Evolutionary conservation across 2,113 vertebrate species (phyloP).

Genomic region (Plectropomus leopardus): DNA sequence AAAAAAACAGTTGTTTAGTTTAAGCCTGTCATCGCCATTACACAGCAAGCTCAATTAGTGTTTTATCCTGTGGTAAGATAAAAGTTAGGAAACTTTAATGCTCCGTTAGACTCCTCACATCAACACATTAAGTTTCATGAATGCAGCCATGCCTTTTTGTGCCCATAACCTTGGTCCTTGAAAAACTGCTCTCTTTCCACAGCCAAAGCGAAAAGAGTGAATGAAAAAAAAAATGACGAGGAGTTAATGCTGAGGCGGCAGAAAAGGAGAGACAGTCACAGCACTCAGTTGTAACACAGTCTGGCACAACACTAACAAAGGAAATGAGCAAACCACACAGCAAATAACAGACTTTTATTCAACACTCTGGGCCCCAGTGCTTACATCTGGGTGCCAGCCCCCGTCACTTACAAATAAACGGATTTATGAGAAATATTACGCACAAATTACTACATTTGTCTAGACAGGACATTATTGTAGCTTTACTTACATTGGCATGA

Average conservation of each 20-base stretch:
- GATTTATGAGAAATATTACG: constrained; percentile 79
- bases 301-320: constrained; percentile 82
- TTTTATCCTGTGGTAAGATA: constrained; percentile 31
- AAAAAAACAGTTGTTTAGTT: constrained; percentile 17
- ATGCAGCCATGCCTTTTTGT: constrained; percentile 8
- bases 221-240: constrained; percentile 17
- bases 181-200: constrained; percentile 57
- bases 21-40: background rate
- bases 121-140: constrained; percentile 40
- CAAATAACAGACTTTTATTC: constrained; percentile 81
- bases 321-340: constrained; percentile 86
- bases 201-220: constrained; percentile 34
- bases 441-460: constrained; percentile 81
- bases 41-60: constrained; percentile 20
- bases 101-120: constrained; percentile 28
- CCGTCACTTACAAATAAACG: constrained; percentile 75
- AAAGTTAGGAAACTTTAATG: constrained; percentile 40
- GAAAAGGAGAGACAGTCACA: constrained; percentile 69
- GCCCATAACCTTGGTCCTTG: constrained; percentile 23
- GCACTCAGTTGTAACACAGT: constrained; percentile 66
- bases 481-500: constrained; percentile 69
- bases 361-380: constrained; percentile 63
- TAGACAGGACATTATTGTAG: constrained; percentile 76
- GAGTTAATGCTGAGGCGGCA: constrained; percentile 70
- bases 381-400: constrained; percentile 73